Evolutionary conservation across 1,140 invertebrate genomes (phyloP), one percentile per base, ranked within the genome.

Genomic region (Sinella curviseta): DNA sequence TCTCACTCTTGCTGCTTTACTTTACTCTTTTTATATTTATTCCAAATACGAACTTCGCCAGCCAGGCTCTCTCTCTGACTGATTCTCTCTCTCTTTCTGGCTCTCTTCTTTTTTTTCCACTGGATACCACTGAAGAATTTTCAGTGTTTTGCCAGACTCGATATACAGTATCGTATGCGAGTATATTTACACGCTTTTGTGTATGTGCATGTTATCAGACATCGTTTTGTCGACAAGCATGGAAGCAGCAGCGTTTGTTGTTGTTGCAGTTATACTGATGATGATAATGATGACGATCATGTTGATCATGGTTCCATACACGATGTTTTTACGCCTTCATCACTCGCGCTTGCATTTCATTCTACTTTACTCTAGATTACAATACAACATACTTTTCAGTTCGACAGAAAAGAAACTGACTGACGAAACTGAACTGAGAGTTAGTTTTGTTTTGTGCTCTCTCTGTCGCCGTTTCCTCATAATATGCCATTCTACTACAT

Each of bases 231-330:
- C 39, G 8, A n/a, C n/a, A n/a, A n/a, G n/a, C n/a, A n/a, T n/a
- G n/a, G n/a, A n/a, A n/a, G n/a, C 14, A 3, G 55, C 24, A 17
- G 55, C 55, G 12, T 12, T 24, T 60, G 55, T 60, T 60, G 55
- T 60, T 24, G 55, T 60, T 60, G 55, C 55, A 60, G 55, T 60
- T 60, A 60, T 30, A 24, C 8, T 31, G 31, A 70, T 33, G 65
- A 30, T 33, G 65, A 30, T 70, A 48, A 12, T 70, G 65, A 70
- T 70, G 65, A 70, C 31, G 65, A 70, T n/a, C 26, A 70, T 70
- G 28, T 16, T 65, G 57, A 65, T 65, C 57, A 70, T 70, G 31
- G 14, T 70, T 33, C 65, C 65, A 70, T 70, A 70, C n/a, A 70
- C n/a, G 65, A 14, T 48, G 20, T 65, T 65, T 65, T 65, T n/a